These are phyloP conservation scores for Philereme vetulata DNA, from an alignment of 2,888 invertebrate species.

Conservation along the genomic window DNA sequence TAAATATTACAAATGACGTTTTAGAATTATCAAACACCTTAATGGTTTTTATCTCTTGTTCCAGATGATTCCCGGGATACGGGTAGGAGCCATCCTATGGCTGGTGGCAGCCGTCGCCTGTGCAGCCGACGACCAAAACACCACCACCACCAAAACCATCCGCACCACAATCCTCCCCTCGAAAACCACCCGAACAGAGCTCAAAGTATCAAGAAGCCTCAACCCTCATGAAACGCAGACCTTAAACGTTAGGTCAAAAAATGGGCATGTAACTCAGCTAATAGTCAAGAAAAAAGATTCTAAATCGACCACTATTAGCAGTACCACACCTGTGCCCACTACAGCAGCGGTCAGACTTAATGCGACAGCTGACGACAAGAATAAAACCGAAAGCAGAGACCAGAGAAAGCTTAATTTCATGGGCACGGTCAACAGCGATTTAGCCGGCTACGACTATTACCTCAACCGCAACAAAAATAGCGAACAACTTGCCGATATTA, in stretches of 20 bases:
- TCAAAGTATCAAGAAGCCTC: conserved; percentile 90
- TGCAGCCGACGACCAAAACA: conserved; percentile 67
- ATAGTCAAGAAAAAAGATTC: conserved; percentile 88
- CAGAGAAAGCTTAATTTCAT: conserved; percentile 73
- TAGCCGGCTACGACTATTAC: conserved; percentile 79
- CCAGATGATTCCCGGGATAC: conserved; percentile 80
- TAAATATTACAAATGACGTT: neutral
- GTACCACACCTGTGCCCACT: conserved; percentile 60
- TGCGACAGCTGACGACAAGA: conserved; percentile 62
- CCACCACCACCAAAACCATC: conserved; percentile 70
- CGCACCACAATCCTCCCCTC: conserved; percentile 80
- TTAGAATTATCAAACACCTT: neutral
- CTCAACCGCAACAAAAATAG: conserved; percentile 68
- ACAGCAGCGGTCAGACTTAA: conserved; percentile 59
- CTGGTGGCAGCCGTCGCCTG: conserved; percentile 56
- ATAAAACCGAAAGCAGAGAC: conserved; percentile 74
- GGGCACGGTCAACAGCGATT: conserved; percentile 68
- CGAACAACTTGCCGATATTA: conserved; percentile 73
- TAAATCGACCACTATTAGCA: conserved; percentile 70
- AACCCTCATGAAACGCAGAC: conserved; percentile 91
- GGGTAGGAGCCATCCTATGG: conserved; percentile 68
- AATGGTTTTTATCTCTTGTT: conserved; percentile 43
- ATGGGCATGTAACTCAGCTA: conserved; percentile 90
- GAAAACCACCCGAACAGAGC: conserved; percentile 87
- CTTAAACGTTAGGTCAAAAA: conserved; percentile 89